Evolutionary conservation across 2,113 vertebrate genomes (phyloP).

Genomic region (Pelmatolapia mariae): DNA sequence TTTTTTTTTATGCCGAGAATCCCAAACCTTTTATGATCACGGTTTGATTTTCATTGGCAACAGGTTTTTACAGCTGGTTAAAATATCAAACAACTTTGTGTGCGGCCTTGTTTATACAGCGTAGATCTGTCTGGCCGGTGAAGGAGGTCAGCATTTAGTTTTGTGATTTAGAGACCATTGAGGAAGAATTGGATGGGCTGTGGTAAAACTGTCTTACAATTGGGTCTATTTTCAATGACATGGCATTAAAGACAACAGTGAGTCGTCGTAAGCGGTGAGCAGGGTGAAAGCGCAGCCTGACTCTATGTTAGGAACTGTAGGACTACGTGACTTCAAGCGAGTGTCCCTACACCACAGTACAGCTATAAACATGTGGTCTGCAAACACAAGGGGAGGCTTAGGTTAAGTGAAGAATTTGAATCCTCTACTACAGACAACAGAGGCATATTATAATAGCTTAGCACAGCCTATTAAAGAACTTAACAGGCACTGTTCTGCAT

Average conservation of each 20-base stretch:
- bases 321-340: background rate
- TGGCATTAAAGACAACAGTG: background rate
- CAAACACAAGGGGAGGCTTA: background rate
- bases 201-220: background rate
- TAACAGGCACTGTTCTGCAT: background rate
- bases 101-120: background rate
- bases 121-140: background rate
- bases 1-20: background rate
- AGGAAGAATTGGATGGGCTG: background rate
- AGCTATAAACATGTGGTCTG: background rate
- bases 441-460: background rate
- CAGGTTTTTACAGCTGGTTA: background rate
- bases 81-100: background rate
- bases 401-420: background rate
- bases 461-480: background rate
- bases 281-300: background rate
- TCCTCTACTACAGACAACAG: background rate
- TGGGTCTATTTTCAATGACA: background rate
- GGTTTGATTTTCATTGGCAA: background rate
- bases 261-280: background rate
- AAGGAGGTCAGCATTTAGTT: background rate
- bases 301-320: background rate
- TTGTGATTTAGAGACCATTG: background rate
- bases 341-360: background rate
- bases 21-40: background rate